Percentiles rank a stretch among this genome's conserved stretches.
phyloP scores from a whole-genome alignment of 2,888 invertebrate species.

The Stenchaetothrips biformis region DNA sequence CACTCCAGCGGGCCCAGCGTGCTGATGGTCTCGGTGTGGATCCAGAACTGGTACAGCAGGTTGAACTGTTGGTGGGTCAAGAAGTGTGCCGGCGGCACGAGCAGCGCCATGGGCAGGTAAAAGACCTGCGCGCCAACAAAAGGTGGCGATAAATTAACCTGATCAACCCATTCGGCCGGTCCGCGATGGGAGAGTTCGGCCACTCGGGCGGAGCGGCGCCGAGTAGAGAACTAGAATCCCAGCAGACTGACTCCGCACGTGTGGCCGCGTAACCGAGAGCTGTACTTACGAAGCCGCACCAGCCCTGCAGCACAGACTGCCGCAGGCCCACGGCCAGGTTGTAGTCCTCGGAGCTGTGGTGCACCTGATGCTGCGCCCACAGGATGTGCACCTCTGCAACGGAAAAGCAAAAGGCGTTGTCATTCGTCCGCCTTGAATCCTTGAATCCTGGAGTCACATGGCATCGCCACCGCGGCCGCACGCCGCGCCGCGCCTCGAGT shows the following conservation, averaged over 20 bases:
- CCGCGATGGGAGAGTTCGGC: no score
- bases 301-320: slow-evolving; percentile 74
- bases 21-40: slow-evolving; percentile 79
- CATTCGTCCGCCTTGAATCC: no score
- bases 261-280: no score
- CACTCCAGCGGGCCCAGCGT: slow-evolving; percentile 80
- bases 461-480: no score
- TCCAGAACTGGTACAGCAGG: slow-evolving; percentile 88
- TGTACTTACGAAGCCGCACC: slow-evolving; percentile 77
- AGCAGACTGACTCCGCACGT: no score
- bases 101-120: slow-evolving; percentile 67
- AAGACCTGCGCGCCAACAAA: slow-evolving; percentile 52
- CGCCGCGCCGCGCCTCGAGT: no score
- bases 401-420: no score
- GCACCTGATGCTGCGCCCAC: slow-evolving; percentile 88
- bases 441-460: no score
- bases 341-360: slow-evolving; percentile 86
- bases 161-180: no score
- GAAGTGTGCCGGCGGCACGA: slow-evolving; percentile 73
- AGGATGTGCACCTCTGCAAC: slow-evolving; percentile 70
- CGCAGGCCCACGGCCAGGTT: slow-evolving; percentile 78
- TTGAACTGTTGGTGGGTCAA: slow-evolving; percentile 85
- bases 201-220: no score
- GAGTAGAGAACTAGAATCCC: no score
- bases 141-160: not conserved